These are phyloP conservation scores for Gephyroberyx darwinii DNA, from an alignment of 2,797 vertebrate genomes.

Conservation along the genomic window DNA sequence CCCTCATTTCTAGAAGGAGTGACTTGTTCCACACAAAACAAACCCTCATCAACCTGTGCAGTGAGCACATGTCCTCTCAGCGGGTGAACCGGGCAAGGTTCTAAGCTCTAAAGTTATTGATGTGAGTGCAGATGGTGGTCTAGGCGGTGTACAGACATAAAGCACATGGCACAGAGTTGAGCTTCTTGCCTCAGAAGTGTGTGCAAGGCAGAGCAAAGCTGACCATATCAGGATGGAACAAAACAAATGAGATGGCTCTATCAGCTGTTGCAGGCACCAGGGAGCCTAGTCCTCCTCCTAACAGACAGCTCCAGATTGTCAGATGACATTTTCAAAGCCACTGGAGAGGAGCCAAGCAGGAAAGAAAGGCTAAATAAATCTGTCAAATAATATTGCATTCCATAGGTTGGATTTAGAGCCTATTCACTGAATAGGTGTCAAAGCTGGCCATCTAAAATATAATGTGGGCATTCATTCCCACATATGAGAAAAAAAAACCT, in stretches of 20 bases:
- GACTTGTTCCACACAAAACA: neutral
- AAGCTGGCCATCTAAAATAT: conserved; percentile 13
- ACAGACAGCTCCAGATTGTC: conserved; percentile 52
- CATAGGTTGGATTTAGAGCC: conserved; percentile 9
- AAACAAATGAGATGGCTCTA: conserved; percentile 65
- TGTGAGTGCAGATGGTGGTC: conserved; percentile 67
- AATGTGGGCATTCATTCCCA: neutral
- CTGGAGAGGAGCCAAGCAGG: conserved; percentile 36
- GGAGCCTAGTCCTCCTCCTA: conserved; percentile 37
- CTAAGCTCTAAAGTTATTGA: conserved; percentile 55
- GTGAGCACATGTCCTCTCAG: conserved; percentile 69
- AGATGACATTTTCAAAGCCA: conserved; percentile 68
- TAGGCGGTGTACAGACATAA: conserved; percentile 45
- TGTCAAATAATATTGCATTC: conserved; percentile 43
- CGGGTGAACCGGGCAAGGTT: conserved; percentile 53
- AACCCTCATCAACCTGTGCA: conserved; percentile 46
- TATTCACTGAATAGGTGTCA: conserved; percentile 25
- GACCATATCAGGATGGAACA: conserved; percentile 50
- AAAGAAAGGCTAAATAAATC: conserved; percentile 33
- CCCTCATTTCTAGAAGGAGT: conserved; percentile 35
- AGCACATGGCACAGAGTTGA: conserved; percentile 47
- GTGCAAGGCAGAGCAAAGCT: conserved; percentile 55
- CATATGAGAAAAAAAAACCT: neutral
- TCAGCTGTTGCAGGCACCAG: conserved; percentile 42
- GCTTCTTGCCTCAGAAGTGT: conserved; percentile 45